Evolutionary conservation across 92 coral and sea anemone genomes (phyloP), one percentile per base, ranked within the genome.

Genomic region (Heteractis magnifica): DNA sequence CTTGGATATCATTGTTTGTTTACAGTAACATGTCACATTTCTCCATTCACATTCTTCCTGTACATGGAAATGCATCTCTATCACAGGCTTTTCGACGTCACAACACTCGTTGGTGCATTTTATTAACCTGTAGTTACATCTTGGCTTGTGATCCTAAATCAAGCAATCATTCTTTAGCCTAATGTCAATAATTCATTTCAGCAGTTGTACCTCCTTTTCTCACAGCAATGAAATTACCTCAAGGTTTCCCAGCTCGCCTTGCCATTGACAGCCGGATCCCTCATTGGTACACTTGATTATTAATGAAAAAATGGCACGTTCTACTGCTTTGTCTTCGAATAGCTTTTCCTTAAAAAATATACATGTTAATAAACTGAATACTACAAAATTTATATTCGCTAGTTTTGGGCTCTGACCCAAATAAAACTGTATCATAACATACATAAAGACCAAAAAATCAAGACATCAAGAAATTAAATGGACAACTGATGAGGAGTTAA

Each of bases 301-400:
- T 58, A 83, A 87, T 5, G 93, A 87, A 18, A 86, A 76, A 18
- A 90, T 90, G 65, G 48, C 79, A 50, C 93, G 81, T 81, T 90
- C 83, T 49, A 84, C 77, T 65, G 93, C 93, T 52, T 86, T 86
- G 56, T 90, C 93, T 4, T 85, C 85, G 18, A 90, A 90, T 74
- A 87, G 72, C 74, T 86, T 79, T 68, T 68, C 14, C 49, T 68
- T 9, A 6, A 62, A 62, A 62, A 34, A 34, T 34, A 1, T 34
- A 1, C 44, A 34, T 34, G 44, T 0, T 34, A 34, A 34, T 34
- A 34, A 34, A 34, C 1, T 34, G 44, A 34, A 34, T 34, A 34
- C 44, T 34, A 34, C 44, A 34, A 34, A 34, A 34, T 34, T 34
- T 34, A 34, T 34, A 34, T 34, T 34, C 44, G 44, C 44, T 34